phyloP scores from a whole-genome alignment of 1,140 invertebrate species.

The Tetraneura akinire region DNA sequence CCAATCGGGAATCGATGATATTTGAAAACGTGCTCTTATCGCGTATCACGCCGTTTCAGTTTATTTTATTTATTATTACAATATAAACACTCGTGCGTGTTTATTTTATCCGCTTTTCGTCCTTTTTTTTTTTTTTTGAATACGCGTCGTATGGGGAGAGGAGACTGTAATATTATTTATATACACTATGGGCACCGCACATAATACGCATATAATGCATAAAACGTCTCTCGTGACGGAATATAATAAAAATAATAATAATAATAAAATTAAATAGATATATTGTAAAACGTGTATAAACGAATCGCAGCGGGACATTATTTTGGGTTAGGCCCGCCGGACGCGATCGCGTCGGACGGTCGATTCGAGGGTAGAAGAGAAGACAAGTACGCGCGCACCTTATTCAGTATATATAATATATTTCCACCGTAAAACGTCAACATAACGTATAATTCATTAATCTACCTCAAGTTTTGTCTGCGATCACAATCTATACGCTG shows the following conservation, averaged over 20 bases:
- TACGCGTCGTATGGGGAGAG: too few relatives aligned
- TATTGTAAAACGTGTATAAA: constrained; percentile 43
- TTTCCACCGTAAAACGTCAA: neutral
- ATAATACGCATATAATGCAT: neutral
- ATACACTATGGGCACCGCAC: too few relatives aligned
- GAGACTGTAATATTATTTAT: too few relatives aligned
- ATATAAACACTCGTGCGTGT: too few relatives aligned
- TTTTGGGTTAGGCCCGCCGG: constrained; percentile 14
- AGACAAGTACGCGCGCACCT: neutral
- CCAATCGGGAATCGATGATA: too few relatives aligned
- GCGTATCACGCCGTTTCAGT: too few relatives aligned
- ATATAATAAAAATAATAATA: constrained; percentile 40
- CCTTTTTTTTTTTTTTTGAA: too few relatives aligned
- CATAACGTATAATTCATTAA: constrained; percentile 41
- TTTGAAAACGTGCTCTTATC: too few relatives aligned
- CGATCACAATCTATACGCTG: constrained; percentile 18
- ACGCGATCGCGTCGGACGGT: neutral
- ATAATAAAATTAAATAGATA: constrained; percentile 37
- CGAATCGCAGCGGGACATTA: constrained; percentile 18
- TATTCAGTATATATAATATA: neutral
- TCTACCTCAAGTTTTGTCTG: constrained; percentile 26
- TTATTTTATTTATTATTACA: too few relatives aligned
- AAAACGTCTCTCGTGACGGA: constrained; percentile 17
- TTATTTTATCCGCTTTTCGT: too few relatives aligned
- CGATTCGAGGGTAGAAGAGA: neutral